Conservation (phyloP, 2,888 invertebrate genomes). For the Brenthis ino region DNA sequence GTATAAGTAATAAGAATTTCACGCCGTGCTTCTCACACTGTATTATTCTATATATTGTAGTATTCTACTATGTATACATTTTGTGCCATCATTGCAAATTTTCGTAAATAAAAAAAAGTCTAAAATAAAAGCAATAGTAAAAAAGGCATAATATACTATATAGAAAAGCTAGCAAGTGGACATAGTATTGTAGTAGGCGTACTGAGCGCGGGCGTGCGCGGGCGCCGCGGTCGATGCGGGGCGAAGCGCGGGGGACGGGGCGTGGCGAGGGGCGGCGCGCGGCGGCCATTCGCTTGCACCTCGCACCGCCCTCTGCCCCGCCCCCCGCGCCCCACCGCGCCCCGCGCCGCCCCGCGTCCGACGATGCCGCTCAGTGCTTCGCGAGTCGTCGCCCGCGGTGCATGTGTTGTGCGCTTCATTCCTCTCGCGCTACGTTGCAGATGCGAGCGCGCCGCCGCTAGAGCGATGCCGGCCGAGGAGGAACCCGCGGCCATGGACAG, state of each 20-base stretch:
- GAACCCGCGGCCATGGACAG: slow-evolving; percentile 73
- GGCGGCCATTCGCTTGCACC: slow-evolving; percentile 53
- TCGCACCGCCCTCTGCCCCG: slow-evolving; percentile 54
- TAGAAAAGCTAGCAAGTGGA: slow-evolving; percentile 1
- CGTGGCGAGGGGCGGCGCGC: slow-evolving; percentile 54
- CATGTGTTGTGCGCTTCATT: slow-evolving; percentile 56
- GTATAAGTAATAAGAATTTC: too few species aligned
- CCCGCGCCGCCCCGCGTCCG: slow-evolving; percentile 48
- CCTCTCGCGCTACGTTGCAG: slow-evolving; percentile 67
- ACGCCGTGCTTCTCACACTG: too few species aligned
- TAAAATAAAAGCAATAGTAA: too few species aligned
- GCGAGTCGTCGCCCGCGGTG: slow-evolving; percentile 65
- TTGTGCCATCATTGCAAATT: too few species aligned
- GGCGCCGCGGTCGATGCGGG: slow-evolving; percentile 42
- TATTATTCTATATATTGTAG: too few species aligned
- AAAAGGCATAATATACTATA: background rate
- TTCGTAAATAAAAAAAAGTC: too few species aligned
- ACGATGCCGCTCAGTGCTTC: slow-evolving; percentile 62
- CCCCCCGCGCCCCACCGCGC: slow-evolving; percentile 51
- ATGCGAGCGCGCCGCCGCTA: slow-evolving; percentile 65
- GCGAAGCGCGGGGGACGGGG: slow-evolving; percentile 40
- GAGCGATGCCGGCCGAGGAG: slow-evolving; percentile 77
- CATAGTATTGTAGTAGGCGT: slow-evolving; percentile 21
- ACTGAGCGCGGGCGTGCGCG: slow-evolving; percentile 39
- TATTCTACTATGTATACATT: too few species aligned